Conservation (phyloP, 2,888 invertebrate genomes). For the Adelognathus sp. region DNA sequence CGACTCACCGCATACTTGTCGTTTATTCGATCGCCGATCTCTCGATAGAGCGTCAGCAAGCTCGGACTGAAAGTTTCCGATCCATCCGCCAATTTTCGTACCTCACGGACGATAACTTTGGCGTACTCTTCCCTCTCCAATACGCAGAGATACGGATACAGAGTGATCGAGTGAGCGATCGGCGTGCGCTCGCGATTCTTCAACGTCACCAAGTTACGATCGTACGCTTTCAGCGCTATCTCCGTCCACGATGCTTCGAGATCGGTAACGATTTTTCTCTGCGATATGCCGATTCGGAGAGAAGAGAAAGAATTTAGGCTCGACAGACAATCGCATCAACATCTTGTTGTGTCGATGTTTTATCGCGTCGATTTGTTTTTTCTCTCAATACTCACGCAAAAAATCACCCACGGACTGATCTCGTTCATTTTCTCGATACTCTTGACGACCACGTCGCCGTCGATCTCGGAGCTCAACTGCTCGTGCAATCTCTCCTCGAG, state of each 20-base stretch:
- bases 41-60: slow-evolving; percentile 85
- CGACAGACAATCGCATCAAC: neutral
- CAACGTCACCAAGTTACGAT: slow-evolving; percentile 86
- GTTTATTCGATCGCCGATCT: slow-evolving; percentile 83
- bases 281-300: slow-evolving; percentile 63
- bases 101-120: slow-evolving; percentile 86
- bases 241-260: slow-evolving; percentile 87
- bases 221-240: slow-evolving; percentile 85
- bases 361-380: neutral
- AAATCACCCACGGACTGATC: slow-evolving; percentile 75
- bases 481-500: slow-evolving; percentile 83
- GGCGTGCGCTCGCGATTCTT: slow-evolving; percentile 81
- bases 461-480: slow-evolving; percentile 88
- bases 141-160: slow-evolving; percentile 89
- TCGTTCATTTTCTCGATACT: slow-evolving; percentile 83
- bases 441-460: slow-evolving; percentile 86
- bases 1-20: slow-evolving; percentile 70
- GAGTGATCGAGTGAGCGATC: slow-evolving; percentile 83
- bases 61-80: slow-evolving; percentile 91
- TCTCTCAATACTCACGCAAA: slow-evolving; percentile 80
- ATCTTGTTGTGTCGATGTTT: neutral
- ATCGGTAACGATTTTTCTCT: slow-evolving; percentile 85
- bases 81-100: slow-evolving; percentile 87
- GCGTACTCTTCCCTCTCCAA: slow-evolving; percentile 84
- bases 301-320: neutral